Evolutionary conservation across 2,888 invertebrate genomes (phyloP).

Genomic region (Mactromeris polynyma): DNA sequence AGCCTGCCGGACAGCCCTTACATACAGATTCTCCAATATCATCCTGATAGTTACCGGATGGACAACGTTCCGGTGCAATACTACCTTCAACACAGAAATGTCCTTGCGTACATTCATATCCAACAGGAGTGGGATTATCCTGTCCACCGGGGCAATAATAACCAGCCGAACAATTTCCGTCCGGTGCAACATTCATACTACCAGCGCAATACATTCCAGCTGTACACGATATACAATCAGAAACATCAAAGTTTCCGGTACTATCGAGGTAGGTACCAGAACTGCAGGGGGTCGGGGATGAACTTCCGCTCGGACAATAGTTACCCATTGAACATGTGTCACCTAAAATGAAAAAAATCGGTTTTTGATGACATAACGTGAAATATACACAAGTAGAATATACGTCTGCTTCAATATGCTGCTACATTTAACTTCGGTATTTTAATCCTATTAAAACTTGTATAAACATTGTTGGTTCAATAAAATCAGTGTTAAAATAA

Average conservation of each 20-base stretch:
- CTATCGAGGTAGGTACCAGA: slow-evolving; percentile 80
- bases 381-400: no score
- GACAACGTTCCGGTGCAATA: slow-evolving; percentile 76
- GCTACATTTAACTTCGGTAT: no score
- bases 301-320: slow-evolving; percentile 80
- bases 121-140: slow-evolving; percentile 75
- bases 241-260: slow-evolving; percentile 76
- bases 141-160: slow-evolving; percentile 86
- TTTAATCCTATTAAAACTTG: no score
- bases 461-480: no score
- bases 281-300: slow-evolving; percentile 75
- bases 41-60: slow-evolving; percentile 83
- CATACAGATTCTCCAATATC: slow-evolving; percentile 80
- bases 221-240: slow-evolving; percentile 79
- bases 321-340: slow-evolving; percentile 82
- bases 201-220: slow-evolving; percentile 82
- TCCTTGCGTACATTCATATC: slow-evolving; percentile 83
- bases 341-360: slow-evolving; percentile 69
- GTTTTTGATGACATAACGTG: background rate
- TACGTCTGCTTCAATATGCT: no score
- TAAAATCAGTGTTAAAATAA: no score
- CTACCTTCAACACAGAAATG: slow-evolving; percentile 83
- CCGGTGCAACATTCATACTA: slow-evolving; percentile 77
- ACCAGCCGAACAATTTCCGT: slow-evolving; percentile 81
- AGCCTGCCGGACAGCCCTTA: slow-evolving; percentile 84